A percentile compares a stretch with the other conserved stretches of the same genome.
Conservation (phyloP, 2,113 vertebrate genomes). For the Eptatretus burgeri region DNA sequence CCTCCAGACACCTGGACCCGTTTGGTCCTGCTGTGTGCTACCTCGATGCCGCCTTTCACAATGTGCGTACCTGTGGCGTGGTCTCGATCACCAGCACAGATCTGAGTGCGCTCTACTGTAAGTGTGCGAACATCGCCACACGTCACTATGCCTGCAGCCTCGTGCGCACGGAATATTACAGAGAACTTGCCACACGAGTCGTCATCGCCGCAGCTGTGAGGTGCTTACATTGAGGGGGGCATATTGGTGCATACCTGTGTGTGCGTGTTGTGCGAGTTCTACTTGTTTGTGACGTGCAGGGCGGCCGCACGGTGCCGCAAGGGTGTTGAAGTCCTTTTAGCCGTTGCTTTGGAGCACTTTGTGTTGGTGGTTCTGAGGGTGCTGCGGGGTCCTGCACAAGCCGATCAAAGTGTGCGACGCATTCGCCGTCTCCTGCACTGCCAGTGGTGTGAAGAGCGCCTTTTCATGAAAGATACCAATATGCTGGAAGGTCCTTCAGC, state of each 20-base stretch:
- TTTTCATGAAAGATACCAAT: conserved; percentile 48
- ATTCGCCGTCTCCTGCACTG: conserved; percentile 60
- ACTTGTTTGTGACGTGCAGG: conserved; percentile 16
- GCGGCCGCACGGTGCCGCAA: conserved; percentile 81
- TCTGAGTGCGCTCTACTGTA: conserved; percentile 58
- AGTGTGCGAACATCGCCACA: conserved; percentile 50
- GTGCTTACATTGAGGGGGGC: conserved; percentile 16
- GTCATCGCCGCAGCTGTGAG: conserved; percentile 46
- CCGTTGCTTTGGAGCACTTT: conserved; percentile 73
- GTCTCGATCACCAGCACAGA: conserved; percentile 76
- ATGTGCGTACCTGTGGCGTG: conserved; percentile 61
- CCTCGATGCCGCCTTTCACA: conserved; percentile 70
- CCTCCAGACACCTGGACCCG: conserved; percentile 58
- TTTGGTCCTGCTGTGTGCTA: conserved; percentile 73
- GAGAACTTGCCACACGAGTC: conserved; percentile 54
- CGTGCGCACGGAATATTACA: conserved; percentile 75
- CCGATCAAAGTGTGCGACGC: conserved; percentile 47
- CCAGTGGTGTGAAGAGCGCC: conserved; percentile 86
- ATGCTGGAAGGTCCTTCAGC: conserved; percentile 47
- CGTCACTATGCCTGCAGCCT: conserved; percentile 64
- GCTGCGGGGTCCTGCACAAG: conserved; percentile 43
- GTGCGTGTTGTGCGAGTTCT: neutral
- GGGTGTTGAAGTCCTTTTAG: conserved; percentile 62
- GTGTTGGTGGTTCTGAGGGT: conserved; percentile 71
- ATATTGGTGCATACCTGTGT: too few species aligned